Percentiles rank a stretch among this genome's conserved stretches.
These are phyloP conservation scores for Lycocorax pyrrhopterus DNA, from an alignment of 2,113 vertebrate species.

Conservation along the genomic window DNA sequence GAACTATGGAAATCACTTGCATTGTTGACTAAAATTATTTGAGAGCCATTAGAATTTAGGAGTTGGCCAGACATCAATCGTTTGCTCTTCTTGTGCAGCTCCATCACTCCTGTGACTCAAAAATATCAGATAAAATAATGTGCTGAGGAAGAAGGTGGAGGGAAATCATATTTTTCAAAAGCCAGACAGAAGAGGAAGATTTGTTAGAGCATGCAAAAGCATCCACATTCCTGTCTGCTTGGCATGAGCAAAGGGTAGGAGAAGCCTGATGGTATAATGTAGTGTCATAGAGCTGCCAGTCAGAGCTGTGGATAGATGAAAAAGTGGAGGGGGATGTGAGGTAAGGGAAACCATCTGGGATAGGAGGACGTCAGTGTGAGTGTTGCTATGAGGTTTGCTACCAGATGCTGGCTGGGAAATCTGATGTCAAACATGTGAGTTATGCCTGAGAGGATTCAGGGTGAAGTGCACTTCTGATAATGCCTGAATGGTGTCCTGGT, in stretches of 20 bases:
- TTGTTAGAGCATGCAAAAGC: background rate
- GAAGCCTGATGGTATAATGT: background rate
- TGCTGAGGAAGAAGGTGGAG: background rate
- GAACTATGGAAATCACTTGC: background rate
- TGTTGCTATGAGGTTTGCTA: background rate
- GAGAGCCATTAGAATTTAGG: background rate
- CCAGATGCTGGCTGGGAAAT: background rate
- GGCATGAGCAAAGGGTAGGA: background rate
- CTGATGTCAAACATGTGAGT: background rate
- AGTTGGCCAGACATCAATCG: background rate
- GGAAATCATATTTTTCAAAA: background rate
- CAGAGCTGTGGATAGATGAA: background rate
- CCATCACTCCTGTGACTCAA: background rate
- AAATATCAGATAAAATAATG: background rate
- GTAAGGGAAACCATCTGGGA: background rate
- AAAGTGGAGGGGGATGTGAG: background rate
- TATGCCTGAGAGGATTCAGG: background rate
- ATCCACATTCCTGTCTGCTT: background rate
- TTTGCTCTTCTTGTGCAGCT: background rate
- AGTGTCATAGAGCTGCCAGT: background rate
- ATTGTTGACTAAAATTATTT: background rate
- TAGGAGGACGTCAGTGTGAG: background rate
- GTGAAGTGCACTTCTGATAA: background rate
- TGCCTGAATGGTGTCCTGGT: background rate
- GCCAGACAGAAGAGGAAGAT: background rate